Evolutionary conservation across 1,140 invertebrate species (phyloP).

Genomic region (Mactra quadrangularis): DNA sequence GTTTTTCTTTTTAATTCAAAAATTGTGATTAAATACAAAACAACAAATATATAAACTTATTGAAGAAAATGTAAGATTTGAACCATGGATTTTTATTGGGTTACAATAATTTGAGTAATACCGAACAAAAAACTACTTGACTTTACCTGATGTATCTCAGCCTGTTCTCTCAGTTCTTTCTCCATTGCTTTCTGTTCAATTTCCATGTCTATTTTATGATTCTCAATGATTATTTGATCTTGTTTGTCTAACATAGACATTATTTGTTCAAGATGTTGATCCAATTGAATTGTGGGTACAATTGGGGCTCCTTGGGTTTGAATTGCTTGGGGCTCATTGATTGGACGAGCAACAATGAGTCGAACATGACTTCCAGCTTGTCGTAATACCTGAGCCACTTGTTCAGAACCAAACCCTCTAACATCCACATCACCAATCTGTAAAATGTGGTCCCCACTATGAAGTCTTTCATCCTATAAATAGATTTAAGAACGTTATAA

Average conservation of each 20-base stretch:
- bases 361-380: constrained; percentile 94
- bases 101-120: too few species aligned
- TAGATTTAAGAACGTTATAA: too few species aligned
- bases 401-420: constrained; percentile 94
- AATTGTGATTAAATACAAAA: too few species aligned
- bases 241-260: constrained; percentile 59
- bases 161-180: constrained; percentile 65
- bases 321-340: constrained; percentile 74
- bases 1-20: too few species aligned
- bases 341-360: constrained; percentile 92
- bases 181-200: constrained; percentile 27
- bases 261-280: constrained; percentile 80
- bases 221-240: constrained; percentile 63
- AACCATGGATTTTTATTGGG: too few species aligned
- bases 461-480: constrained; percentile 91
- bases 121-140: too few species aligned
- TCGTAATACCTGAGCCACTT: constrained; percentile 95
- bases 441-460: constrained; percentile 96
- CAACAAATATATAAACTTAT: too few species aligned
- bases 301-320: constrained; percentile 77
- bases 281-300: constrained; percentile 80
- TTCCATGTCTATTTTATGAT: constrained; percentile 54
- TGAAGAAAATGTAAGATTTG: too few species aligned
- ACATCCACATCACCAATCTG: constrained; percentile 97
- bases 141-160: constrained; percentile 77